Percentiles rank a stretch among this genome's conserved stretches.
Conservation (phyloP, 2,113 vertebrate species). For the Paralichthys olivaceus region DNA sequence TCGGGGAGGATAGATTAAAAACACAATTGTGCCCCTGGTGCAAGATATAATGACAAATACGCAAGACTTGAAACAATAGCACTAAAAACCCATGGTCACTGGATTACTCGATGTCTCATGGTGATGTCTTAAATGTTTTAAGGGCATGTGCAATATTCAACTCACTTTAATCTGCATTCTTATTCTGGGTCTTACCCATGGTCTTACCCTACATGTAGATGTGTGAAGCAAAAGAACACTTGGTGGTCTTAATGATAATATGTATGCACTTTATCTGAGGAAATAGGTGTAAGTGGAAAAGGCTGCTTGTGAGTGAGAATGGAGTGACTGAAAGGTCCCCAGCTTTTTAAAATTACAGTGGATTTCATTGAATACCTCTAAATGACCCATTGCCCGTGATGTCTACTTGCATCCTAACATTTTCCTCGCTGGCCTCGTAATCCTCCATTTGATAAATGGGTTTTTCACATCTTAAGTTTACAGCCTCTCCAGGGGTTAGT, state of each 20-base stretch:
- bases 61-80: conserved; percentile 38
- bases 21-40: not conserved
- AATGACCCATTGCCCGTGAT: conserved; percentile 27
- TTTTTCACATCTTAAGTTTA: conserved; percentile 24
- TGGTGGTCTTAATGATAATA: conserved; percentile 1
- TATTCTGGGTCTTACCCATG: too few species aligned
- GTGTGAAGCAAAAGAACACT: too few species aligned
- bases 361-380: conserved; percentile 17
- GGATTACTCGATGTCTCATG: not conserved
- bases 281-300: conserved; percentile 5
- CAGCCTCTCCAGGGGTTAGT: not conserved
- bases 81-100: not conserved
- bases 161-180: too few species aligned
- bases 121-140: not conserved
- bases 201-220: too few species aligned
- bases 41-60: conserved; percentile 18
- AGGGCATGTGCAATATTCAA: too few species aligned
- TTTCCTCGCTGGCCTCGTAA: not conserved
- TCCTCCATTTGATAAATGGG: conserved; percentile 22
- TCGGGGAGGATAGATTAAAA: conserved; percentile 18
- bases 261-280: too few species aligned
- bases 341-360: conserved; percentile 7
- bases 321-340: not conserved
- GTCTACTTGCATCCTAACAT: not conserved
- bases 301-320: not conserved